phyloP scores from a whole-genome alignment of 2,113 vertebrate species.

The Sardina pilchardus region DNA sequence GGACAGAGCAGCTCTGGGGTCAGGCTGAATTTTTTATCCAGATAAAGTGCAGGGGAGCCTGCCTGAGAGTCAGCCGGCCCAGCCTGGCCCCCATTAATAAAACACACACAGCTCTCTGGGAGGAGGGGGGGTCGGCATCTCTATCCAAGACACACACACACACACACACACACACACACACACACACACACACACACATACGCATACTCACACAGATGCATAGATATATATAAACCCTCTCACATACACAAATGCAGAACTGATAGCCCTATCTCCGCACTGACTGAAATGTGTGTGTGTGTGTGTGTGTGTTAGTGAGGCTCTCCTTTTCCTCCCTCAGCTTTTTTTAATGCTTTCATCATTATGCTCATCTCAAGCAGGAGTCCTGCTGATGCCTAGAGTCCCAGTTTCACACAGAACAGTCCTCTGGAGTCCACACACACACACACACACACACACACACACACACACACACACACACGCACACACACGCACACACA shows the following conservation, averaged over 20 bases:
- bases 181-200: background rate
- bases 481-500: background rate
- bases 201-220: constrained; percentile 14
- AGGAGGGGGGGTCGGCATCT: too few relatives aligned
- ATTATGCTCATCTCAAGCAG: background rate
- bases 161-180: constrained; percentile 3
- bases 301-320: background rate
- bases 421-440: constrained; percentile 6
- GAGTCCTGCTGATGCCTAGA: background rate
- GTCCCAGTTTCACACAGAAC: background rate
- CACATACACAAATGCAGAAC: background rate
- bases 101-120: background rate
- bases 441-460: constrained; percentile 11
- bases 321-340: background rate
- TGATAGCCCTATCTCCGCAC: constrained; percentile 41
- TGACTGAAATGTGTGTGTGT: constrained; percentile 26
- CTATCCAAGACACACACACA: too few relatives aligned
- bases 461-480: constrained; percentile 20
- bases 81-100: constrained; percentile 31
- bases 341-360: background rate
- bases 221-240: background rate
- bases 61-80: background rate
- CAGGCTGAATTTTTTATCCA: constrained; percentile 40
- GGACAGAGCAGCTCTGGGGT: constrained; percentile 32
- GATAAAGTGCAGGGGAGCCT: constrained; percentile 25